Evolutionary conservation across 2,888 invertebrate species (phyloP), one percentile per base, ranked within the genome.

Genomic region (Polyploca ridens): DNA sequence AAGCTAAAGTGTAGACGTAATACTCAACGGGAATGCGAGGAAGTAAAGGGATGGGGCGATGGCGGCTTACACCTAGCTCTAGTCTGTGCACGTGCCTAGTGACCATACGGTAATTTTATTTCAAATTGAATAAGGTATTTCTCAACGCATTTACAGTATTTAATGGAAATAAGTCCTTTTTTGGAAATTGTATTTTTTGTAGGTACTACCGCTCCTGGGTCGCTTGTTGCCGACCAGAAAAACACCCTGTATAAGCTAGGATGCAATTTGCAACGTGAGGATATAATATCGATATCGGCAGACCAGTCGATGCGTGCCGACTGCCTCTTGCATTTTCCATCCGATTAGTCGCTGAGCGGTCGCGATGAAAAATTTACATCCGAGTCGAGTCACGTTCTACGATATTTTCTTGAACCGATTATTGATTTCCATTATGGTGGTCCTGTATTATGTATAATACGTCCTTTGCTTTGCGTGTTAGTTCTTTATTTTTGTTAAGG

Each of bases 291-390:
- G 44, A 63, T 44, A 41, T 41, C 63, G 63, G 35, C 44, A 16
- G 27, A 63, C 44, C 70, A 71, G 66, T 66, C 58, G 66, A 70
- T 72, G 74, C 74, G 71, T 76, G 78, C 79, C 77, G 82, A 77
- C 74, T 74, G 19, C 61, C 60, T 38, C 77, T 78, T 83, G 82
- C 83, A 87, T 87, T 88, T 85, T 85, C 84, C 84, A 75, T 82
- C 80, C 86, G 86, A 88, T 88, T 87, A 84, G 72, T 73, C 75
- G 59, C 73, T 64, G 77, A 75, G 78, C 72, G 81, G 84, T 77
- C 74, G 67, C 77, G 83, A 79, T 84, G 86, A 86, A 84, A 86
- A 85, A 86, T 87, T 80, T 81, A 77, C 76, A 66, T 74, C 71
- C 74, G 67, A 84, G 75, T 81, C 84, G 72, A 78, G 81, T 82